These are phyloP conservation scores for Lagorchestes hirsutus DNA, from an alignment of 2,797 vertebrate species.

Conservation along the genomic window DNA sequence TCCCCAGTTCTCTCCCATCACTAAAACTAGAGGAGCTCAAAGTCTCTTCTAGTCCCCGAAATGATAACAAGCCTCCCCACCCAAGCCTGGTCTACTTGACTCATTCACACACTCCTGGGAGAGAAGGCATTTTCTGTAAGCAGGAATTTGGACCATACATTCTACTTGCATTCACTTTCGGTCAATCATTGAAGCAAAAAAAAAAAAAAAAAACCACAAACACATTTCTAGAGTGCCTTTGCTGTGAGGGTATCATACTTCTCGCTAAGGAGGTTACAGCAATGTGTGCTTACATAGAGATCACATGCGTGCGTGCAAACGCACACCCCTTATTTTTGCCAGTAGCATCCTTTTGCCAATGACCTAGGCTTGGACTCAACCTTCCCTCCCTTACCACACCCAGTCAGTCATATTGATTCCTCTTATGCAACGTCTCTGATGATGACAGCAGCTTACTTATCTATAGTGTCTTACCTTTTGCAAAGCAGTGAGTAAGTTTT, in stretches of 20 bases:
- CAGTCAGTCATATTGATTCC: slow-evolving; percentile 5
- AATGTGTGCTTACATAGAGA: no score
- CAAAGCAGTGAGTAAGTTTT: background rate
- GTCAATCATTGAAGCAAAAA: background rate
- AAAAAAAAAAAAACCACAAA: background rate
- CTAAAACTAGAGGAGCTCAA: no score
- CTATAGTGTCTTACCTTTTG: no score
- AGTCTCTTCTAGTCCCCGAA: no score
- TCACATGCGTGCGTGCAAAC: background rate
- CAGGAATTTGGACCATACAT: no score
- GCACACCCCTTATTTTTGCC: background rate
- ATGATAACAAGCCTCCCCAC: no score
- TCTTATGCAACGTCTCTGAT: slow-evolving; percentile 9
- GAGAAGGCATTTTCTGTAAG: no score
- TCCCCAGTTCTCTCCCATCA: no score
- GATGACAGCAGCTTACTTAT: background rate
- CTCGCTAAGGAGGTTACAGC: background rate
- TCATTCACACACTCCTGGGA: no score
- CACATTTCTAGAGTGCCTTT: background rate
- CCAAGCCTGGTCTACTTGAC: no score
- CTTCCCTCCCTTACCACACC: background rate
- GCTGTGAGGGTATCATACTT: background rate
- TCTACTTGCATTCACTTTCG: background rate
- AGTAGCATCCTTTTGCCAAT: background rate
- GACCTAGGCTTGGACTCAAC: background rate